Evolutionary conservation across 2,888 invertebrate genomes (phyloP).

Genomic region (Aromia moschata): DNA sequence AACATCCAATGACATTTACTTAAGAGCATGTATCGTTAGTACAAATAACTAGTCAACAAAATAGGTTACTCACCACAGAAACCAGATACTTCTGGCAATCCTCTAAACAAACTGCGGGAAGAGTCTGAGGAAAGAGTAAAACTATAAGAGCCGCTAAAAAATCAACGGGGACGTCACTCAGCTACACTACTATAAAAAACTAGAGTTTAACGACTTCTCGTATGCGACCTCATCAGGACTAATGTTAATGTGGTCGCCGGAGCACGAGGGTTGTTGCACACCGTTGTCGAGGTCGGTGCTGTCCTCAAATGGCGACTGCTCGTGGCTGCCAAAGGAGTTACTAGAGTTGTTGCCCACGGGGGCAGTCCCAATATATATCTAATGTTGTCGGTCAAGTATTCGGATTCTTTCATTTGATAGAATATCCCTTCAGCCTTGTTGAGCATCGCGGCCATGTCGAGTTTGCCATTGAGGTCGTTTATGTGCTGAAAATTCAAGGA

Average conservation of each 20-base stretch:
- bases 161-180: not conserved
- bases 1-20: too few species aligned
- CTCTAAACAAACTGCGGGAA: slow-evolving; percentile 2
- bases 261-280: slow-evolving; percentile 43
- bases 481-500: slow-evolving; percentile 76
- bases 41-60: too few species aligned
- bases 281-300: slow-evolving; percentile 50
- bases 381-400: slow-evolving; percentile 76
- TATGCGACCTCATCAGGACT: slow-evolving; percentile 67
- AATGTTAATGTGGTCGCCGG: slow-evolving; percentile 52
- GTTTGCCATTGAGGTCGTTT: slow-evolving; percentile 89
- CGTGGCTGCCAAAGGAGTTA: slow-evolving; percentile 43
- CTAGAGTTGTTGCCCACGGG: slow-evolving; percentile 36
- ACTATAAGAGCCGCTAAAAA: slow-evolving; percentile 9
- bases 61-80: too few species aligned
- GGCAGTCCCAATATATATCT: slow-evolving; percentile 76
- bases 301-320: slow-evolving; percentile 46
- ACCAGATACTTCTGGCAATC: too few species aligned
- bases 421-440: slow-evolving; percentile 93
- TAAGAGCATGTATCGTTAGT: too few species aligned
- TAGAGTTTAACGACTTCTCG: slow-evolving; percentile 68
- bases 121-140: not conserved
- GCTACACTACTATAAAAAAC: slow-evolving; percentile 61
- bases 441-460: slow-evolving; percentile 84
- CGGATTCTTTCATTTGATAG: slow-evolving; percentile 80